Evolutionary conservation across 2,888 invertebrate species (phyloP).

Genomic region (Holacanthella duospinosa): DNA sequence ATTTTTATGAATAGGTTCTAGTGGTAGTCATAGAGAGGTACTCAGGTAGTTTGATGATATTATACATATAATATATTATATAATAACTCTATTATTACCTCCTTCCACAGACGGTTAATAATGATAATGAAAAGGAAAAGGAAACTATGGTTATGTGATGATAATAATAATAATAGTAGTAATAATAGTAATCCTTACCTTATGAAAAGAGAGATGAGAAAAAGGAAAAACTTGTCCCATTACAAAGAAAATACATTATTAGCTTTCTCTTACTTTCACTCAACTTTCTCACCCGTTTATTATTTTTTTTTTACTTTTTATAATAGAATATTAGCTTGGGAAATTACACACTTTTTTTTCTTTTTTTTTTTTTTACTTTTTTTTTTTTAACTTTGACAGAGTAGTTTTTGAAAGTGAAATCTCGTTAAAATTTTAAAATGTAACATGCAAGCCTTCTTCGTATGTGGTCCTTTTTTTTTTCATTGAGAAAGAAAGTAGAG

Average conservation of each 20-base stretch:
- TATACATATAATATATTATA: not conserved
- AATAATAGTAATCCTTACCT: too few relatives aligned
- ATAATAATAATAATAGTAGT: too few relatives aligned
- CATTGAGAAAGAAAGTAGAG: not conserved
- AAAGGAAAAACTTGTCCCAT: not conserved
- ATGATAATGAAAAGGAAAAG: not conserved
- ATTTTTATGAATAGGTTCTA: not conserved
- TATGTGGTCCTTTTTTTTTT: constrained; percentile 4
- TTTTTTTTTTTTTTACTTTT: too few relatives aligned
- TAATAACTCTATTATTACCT: constrained; percentile 9
- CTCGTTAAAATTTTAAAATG: not conserved
- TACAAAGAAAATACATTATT: not conserved
- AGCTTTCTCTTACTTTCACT: not conserved
- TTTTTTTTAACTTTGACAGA: too few relatives aligned
- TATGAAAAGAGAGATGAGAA: too few relatives aligned
- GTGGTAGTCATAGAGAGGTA: constrained; percentile 12
- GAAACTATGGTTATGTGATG: not conserved
- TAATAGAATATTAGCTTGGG: too few relatives aligned
- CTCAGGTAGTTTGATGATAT: not conserved
- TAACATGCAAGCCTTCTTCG: constrained; percentile 3
- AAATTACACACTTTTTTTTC: too few relatives aligned
- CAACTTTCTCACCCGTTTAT: too few relatives aligned
- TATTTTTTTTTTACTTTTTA: too few relatives aligned
- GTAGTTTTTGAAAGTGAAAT: not conserved
- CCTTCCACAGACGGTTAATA: not conserved